These are phyloP conservation scores for Tretioscincus oriximinensis DNA, from an alignment of 2,113 vertebrate genomes.

Conservation along the genomic window DNA sequence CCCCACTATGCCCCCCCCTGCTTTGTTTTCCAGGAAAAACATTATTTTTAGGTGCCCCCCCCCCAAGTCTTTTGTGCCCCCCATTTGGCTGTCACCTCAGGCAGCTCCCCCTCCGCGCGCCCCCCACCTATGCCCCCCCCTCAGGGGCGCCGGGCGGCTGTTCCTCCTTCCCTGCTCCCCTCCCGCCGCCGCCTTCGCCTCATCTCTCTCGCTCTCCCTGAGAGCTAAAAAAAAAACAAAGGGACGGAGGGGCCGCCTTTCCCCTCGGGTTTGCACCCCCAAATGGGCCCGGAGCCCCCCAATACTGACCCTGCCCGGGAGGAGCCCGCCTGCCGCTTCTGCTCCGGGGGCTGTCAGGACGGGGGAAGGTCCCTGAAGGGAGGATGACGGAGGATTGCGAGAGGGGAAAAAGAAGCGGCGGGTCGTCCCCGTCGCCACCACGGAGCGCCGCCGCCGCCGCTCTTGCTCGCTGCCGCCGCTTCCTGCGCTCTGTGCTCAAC, in stretches of 20 bases:
- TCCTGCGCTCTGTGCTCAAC: slow-evolving; percentile 3
- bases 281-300: slow-evolving; percentile 64
- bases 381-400: slow-evolving; percentile 88
- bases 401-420: slow-evolving; percentile 24
- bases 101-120: neutral
- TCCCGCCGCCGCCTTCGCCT: slow-evolving; percentile 66
- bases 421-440: slow-evolving; percentile 33
- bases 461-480: neutral
- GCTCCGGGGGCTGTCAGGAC: slow-evolving; percentile 82
- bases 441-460: slow-evolving; percentile 35
- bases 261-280: slow-evolving; percentile 77
- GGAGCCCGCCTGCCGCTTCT: slow-evolving; percentile 74
- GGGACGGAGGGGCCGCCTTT: slow-evolving; percentile 72
- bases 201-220: slow-evolving; percentile 72
- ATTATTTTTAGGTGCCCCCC: neutral
- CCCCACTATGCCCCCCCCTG: neutral
- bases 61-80: neutral
- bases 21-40: neutral
- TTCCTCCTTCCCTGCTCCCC: slow-evolving; percentile 28
- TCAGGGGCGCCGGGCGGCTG: neutral
- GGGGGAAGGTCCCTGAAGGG: slow-evolving; percentile 64
- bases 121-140: neutral
- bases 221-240: slow-evolving; percentile 69
- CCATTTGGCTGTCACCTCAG: neutral
- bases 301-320: slow-evolving; percentile 79